Evolutionary conservation across 2,113 vertebrate species (phyloP).

Genomic region (Vombatus ursinus): DNA sequence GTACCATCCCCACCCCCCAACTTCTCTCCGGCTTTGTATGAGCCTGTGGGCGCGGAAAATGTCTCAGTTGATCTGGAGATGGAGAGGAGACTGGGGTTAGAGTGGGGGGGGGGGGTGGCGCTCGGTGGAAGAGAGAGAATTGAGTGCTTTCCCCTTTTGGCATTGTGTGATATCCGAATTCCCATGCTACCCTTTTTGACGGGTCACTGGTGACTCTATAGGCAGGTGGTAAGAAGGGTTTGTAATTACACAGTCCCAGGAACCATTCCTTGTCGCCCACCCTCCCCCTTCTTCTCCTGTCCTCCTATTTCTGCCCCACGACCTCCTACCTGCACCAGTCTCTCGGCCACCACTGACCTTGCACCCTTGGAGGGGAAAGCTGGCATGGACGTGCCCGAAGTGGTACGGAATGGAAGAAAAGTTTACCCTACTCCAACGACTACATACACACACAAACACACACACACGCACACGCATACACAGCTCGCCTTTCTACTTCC

Average conservation of each 20-base stretch:
- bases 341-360: slow-evolving; percentile 37
- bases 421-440: neutral
- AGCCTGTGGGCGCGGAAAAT: slow-evolving; percentile 63
- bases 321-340: neutral
- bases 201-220: slow-evolving; percentile 98
- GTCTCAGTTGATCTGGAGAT: slow-evolving; percentile 66
- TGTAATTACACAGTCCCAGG: slow-evolving; percentile 91
- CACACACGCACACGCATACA: neutral
- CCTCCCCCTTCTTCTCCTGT: neutral
- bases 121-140: slow-evolving; percentile 69
- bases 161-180: slow-evolving; percentile 90
- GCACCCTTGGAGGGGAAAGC: neutral
- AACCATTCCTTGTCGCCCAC: slow-evolving; percentile 64
- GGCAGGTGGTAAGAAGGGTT: slow-evolving; percentile 95
- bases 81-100: slow-evolving; percentile 8
- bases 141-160: slow-evolving; percentile 87
- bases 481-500: neutral
- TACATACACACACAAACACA: neutral
- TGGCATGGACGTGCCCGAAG: neutral
- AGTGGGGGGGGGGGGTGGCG: slow-evolving; percentile 60
- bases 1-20: slow-evolving; percentile 17
- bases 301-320: neutral
- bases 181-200: slow-evolving; percentile 99
- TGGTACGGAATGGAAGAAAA: neutral
- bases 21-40: slow-evolving; percentile 64